A percentile compares a stretch with the other conserved stretches of the same genome.
phyloP scores from a whole-genome alignment of 2,797 vertebrate species.

The Arnoldichthys spilopterus region DNA sequence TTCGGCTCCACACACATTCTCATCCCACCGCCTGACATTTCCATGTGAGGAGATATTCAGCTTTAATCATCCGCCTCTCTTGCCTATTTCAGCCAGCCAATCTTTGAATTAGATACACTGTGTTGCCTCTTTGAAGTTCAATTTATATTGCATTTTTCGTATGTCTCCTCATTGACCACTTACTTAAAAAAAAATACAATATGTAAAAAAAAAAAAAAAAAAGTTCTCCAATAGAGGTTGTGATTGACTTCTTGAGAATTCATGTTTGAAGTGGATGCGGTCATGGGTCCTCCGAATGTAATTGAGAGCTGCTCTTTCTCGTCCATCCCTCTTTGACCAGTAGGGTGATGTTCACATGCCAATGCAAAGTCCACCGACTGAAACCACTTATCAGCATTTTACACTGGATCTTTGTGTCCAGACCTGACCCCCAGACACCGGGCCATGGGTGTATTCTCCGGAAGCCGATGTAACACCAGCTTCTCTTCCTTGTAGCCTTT shows the following conservation, averaged over 20 bases:
- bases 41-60: conserved; percentile 55
- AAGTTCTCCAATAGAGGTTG: conserved; percentile 21
- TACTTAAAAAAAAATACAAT: conserved; percentile 24
- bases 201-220: conserved; percentile 1
- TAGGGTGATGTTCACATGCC: background rate
- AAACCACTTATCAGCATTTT: conserved; percentile 28
- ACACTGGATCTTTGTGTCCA: background rate
- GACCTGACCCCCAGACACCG: conserved; percentile 28
- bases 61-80: conserved; percentile 60
- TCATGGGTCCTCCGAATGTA: conserved; percentile 8
- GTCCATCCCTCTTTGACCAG: conserved; percentile 18
- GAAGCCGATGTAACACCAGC: conserved; percentile 44
- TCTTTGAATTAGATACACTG: conserved; percentile 64
- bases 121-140: conserved; percentile 65
- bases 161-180: conserved; percentile 54
- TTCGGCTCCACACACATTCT: conserved; percentile 31
- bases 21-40: conserved; percentile 49
- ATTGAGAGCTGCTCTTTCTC: conserved; percentile 11
- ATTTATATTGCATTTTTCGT: conserved; percentile 56
- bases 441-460: conserved; percentile 50
- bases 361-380: background rate
- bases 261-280: conserved; percentile 33
- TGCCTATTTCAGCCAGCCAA: conserved; percentile 55
- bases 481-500: conserved; percentile 54
- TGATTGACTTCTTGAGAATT: conserved; percentile 22